phyloP scores from a whole-genome alignment of 2,888 invertebrate species.

The Cerastis leucographa region DNA sequence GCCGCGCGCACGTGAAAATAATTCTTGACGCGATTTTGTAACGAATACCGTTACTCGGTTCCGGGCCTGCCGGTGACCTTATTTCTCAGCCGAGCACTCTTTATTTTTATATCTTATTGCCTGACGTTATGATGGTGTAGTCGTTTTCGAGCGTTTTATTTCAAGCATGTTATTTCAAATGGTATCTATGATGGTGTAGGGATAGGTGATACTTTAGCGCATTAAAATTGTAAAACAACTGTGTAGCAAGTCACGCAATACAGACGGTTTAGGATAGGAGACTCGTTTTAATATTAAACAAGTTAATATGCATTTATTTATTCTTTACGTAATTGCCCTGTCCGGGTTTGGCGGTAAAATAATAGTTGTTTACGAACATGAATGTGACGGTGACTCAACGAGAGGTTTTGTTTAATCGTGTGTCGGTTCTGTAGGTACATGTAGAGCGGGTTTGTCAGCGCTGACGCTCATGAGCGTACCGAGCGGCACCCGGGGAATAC shows the following conservation, averaged over 20 bases:
- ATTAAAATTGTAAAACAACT: constrained; percentile 24
- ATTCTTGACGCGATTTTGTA: constrained; percentile 91
- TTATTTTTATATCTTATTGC: constrained; percentile 88
- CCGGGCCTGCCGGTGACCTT: constrained; percentile 89
- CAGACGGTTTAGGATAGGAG: constrained; percentile 7
- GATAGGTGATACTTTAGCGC: constrained; percentile 15
- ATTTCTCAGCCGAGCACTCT: constrained; percentile 86
- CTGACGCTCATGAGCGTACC: constrained; percentile 52
- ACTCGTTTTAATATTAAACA: constrained; percentile 29
- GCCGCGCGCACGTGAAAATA: constrained; percentile 89
- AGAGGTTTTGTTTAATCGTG: constrained; percentile 76
- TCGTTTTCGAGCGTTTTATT: constrained; percentile 68
- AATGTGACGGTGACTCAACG: constrained; percentile 77
- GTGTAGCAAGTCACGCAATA: constrained; percentile 23
- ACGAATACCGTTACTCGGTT: constrained; percentile 89
- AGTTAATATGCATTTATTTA: constrained; percentile 60
- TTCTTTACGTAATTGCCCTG: constrained; percentile 68
- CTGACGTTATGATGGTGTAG: constrained; percentile 76
- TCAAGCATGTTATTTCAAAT: constrained; percentile 69
- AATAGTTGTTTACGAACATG: constrained; percentile 75
- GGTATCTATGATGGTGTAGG: constrained; percentile 29
- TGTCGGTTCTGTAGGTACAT: constrained; percentile 76
- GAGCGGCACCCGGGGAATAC: constrained; percentile 79
- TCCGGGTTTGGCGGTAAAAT: constrained; percentile 70
- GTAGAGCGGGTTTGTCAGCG: constrained; percentile 70